Base-by-base conservation (phyloP, 2,888 invertebrate genomes). In the Entomobrya multifasciata region DNA sequence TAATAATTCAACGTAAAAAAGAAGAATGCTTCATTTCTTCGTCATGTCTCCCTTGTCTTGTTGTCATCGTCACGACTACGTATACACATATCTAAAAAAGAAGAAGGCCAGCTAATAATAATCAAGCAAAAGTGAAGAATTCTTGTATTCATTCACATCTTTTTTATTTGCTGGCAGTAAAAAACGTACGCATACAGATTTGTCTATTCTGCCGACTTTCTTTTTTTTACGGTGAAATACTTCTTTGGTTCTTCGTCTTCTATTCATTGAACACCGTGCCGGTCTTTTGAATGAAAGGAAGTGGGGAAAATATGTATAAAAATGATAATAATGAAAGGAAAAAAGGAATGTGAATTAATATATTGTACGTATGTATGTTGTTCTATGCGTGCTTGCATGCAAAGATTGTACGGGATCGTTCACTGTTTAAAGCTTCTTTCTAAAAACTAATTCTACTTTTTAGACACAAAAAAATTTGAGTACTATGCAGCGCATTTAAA, bases 321-420 rank as follows among this genome's bases (percentile, higher is more conserved):
- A 36, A 36, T 36, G 8, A 36, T 36, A 36, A 36, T 36, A 36
- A 72, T 72, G n/a, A 72, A 72, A 49, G 72, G 27, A 36, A 72
- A 72, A 27, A 17, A 72, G 72, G 72, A 72, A 72, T 72, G 72
- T 20, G 72, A 72, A 72, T 72, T 49, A 72, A 72, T 52, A 49
- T 27, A 44, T 55, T 20, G n/a, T 70, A 70, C 15, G 20, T n/a
- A 13, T 22, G 44, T 13, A 27, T 22, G 67, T 44, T 11, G 13
- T 27, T 17, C 55, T 22, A 25, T 36, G 8, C 8, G 36, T 36
- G 5, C 5, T 36, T 8, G 36, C 10, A 11, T 22, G 57, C 20
- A 57, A 60, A 60, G 10, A 36, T 36, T 36, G 36, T 36, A 36
- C 36, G 36, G n/a, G n/a, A n/a, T n/a, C n/a, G n/a, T n/a, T n/a